Conservation (phyloP, 2,888 invertebrate genomes). For the Sacculina carcini region DNA sequence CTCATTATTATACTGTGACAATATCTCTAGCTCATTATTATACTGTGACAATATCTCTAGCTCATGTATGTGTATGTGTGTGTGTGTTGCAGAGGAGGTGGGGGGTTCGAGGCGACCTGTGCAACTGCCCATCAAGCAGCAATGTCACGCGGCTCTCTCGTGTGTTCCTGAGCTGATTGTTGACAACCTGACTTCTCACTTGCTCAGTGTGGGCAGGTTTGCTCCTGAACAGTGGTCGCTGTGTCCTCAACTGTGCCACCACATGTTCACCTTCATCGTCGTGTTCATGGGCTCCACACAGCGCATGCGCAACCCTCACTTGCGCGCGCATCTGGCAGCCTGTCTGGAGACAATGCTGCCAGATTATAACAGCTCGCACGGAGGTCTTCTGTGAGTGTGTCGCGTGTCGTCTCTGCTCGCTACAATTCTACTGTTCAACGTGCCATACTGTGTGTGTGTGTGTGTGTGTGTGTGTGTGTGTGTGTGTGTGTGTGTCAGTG, state of each 20-base stretch:
- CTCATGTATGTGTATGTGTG: too few species aligned
- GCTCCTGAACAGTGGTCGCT: conserved; percentile 34
- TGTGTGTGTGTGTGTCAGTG: too few species aligned
- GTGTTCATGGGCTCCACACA: conserved; percentile 63
- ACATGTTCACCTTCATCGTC: conserved; percentile 34
- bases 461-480: too few species aligned
- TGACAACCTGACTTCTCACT: conserved; percentile 57
- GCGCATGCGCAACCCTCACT: conserved; percentile 65
- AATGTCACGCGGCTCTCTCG: conserved; percentile 19
- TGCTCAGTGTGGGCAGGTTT: conserved; percentile 44
- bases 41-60: too few species aligned
- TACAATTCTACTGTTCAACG: too few species aligned
- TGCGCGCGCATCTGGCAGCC: conserved; percentile 68
- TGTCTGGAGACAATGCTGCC: conserved; percentile 65
- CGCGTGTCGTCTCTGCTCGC: too few species aligned
- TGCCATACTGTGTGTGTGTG: too few species aligned
- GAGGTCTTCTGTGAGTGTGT: conserved; percentile 19
- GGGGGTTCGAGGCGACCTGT: too few species aligned
- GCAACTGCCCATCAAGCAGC: too few species aligned
- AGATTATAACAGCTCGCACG: conserved; percentile 24
- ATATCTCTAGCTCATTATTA: too few species aligned
- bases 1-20: too few species aligned
- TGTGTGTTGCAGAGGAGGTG: too few species aligned
- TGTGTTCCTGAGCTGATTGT: conserved; percentile 71
- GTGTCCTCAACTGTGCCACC: conserved; percentile 32